Conservation (phyloP, 1,140 invertebrate genomes). For the Brachystomella parvula region DNA sequence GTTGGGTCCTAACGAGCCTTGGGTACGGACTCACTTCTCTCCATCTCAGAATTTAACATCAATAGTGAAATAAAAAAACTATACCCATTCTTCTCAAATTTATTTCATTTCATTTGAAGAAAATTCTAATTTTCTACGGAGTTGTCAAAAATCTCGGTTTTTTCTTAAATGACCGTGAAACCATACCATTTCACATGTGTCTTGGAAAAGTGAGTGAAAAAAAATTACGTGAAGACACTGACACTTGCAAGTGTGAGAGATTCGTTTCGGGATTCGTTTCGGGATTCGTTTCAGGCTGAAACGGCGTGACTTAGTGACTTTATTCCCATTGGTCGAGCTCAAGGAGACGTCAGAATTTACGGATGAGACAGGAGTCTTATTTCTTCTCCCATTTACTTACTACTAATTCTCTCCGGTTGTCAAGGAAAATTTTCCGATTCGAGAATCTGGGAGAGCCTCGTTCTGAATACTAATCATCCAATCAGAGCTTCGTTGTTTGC, state of each 20-base stretch:
- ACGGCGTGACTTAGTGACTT: background rate
- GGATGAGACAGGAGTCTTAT: no score
- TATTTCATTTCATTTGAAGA: no score
- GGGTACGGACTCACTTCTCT: background rate
- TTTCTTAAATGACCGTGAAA: background rate
- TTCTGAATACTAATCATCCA: constrained; percentile 2
- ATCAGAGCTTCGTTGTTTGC: no score
- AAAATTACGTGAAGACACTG: no score
- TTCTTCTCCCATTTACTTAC: no score
- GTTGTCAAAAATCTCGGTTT: background rate
- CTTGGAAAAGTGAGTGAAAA: no score
- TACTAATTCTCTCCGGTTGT: background rate
- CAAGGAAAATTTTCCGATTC: background rate
- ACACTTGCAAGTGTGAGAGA: no score
- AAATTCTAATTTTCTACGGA: background rate
- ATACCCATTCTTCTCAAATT: no score
- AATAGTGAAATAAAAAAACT: background rate
- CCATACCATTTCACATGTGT: no score
- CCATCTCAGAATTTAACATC: background rate
- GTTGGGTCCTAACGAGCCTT: background rate
- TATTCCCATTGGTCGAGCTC: background rate
- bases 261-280: background rate
- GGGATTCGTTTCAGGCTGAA: background rate
- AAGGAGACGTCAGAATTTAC: constrained; percentile 4
- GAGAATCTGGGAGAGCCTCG: background rate